Percentiles rank a stretch among this genome's conserved stretches.
These are phyloP conservation scores for Catharus fuscescens DNA, from an alignment of 2,113 vertebrate genomes.

Conservation along the genomic window DNA sequence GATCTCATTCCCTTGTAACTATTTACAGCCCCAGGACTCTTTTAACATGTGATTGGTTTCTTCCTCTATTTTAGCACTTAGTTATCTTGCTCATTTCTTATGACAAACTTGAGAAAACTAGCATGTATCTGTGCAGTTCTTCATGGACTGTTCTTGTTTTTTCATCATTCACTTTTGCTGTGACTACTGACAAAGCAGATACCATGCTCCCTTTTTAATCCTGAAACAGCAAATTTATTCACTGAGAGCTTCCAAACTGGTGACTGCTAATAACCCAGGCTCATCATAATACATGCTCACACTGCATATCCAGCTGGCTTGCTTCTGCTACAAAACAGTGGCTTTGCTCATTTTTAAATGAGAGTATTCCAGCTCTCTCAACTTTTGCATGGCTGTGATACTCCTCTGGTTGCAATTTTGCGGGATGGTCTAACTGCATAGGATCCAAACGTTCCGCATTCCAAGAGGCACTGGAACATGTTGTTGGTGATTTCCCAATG, in stretches of 20 bases:
- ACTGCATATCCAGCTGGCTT: not conserved
- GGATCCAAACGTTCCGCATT: not conserved
- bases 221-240: slow-evolving; percentile 57
- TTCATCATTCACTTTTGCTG: not conserved
- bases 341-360: not conserved
- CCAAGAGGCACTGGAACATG: not conserved
- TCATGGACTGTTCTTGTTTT: not conserved
- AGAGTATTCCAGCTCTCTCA: not conserved
- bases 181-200: slow-evolving; percentile 35
- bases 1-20: not conserved
- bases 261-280: slow-evolving; percentile 40
- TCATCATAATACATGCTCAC: slow-evolving; percentile 16
- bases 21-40: not conserved
- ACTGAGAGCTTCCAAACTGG: not conserved
- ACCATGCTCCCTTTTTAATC: not conserved
- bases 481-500: not conserved
- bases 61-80: not conserved
- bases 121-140: not conserved
- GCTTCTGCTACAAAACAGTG: not conserved
- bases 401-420: not conserved
- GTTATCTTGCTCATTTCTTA: not conserved
- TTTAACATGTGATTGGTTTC: not conserved
- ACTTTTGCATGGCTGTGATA: not conserved
- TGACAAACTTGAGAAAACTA: not conserved
- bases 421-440: not conserved